Conservation (phyloP, 2,888 invertebrate species). For the Eupithecia tripunctaria region DNA sequence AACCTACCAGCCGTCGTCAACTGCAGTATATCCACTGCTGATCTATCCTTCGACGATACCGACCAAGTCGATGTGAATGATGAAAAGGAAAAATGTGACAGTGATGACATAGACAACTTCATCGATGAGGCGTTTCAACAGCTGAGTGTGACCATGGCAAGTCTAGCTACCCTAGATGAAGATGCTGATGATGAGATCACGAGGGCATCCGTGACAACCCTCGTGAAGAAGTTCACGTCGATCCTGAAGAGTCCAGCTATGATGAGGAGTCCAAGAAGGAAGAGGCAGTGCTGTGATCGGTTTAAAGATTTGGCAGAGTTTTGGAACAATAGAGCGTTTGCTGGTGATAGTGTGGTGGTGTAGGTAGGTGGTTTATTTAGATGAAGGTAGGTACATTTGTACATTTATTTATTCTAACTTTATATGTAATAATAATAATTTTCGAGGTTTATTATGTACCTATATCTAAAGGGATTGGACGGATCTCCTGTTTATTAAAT, state of each 20-base stretch:
- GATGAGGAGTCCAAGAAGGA: constrained; percentile 61
- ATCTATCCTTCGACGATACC: constrained; percentile 74
- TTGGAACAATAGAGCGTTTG: constrained; percentile 63
- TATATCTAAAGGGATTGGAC: neutral
- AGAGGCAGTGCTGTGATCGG: constrained; percentile 63
- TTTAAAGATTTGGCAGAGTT: constrained; percentile 74
- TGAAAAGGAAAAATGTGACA: constrained; percentile 48
- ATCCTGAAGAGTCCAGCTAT: constrained; percentile 62
- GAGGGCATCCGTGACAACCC: constrained; percentile 67
- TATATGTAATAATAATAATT: neutral
- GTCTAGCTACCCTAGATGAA: constrained; percentile 51
- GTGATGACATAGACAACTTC: constrained; percentile 65
- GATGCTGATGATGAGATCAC: constrained; percentile 52
- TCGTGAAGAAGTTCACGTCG: constrained; percentile 70
- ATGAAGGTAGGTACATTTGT: constrained; percentile 30
- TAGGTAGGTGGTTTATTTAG: constrained; percentile 22
- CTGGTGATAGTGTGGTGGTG: constrained; percentile 34
- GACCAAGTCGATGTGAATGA: constrained; percentile 40
- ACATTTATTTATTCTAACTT: constrained; percentile 11
- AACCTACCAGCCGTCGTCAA: constrained; percentile 62
- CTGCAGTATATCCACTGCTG: constrained; percentile 70
- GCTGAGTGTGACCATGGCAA: constrained; percentile 60
- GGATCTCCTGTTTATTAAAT: neutral
- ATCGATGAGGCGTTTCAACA: constrained; percentile 75
- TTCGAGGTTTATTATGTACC: neutral